Base-by-base conservation (phyloP, 2,888 invertebrate species). In the Spicauda simplicius region DNA sequence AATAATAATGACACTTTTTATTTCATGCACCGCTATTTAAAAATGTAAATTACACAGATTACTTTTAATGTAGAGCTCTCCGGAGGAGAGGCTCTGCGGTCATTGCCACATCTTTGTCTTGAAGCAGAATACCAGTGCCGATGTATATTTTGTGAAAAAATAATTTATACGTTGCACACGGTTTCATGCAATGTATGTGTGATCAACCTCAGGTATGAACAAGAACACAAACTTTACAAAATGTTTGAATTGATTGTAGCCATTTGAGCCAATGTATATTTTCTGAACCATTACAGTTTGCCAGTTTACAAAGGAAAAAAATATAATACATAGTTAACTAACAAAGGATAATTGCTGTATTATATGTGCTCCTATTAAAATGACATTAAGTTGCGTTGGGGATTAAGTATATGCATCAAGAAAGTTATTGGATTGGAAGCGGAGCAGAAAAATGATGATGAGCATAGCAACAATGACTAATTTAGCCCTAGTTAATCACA, bases 1-100 rank as follows among this genome's bases (percentile, higher is more conserved):
- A 55, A 59, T 45, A 65, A 58, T 64, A 37, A 58, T 58, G 53
- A 33, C 10, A 53, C 25, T 58, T 59, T 64, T 53, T 59, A 58
- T 33, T 57, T 48, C 14, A 45, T 20, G 11, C 48, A n/a, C 5
- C 45, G 20, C 20, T 48, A n/a, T 25, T 8, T 25, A 25, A 41
- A 58, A 25, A 48, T 58, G 45, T 58, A 20, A 48, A 45, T 45
- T 45, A 25, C 25, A 45, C 12, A 14, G 14, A 14, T 12, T 45
- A 45, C 14, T 45, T 45, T 45, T 12, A 45, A 45, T 33, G 33
- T 33, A 33, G 8, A 33, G 33, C 33, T 33, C 33, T 33, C 33
- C 25, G 25, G 25, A 33, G 33, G 33, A 33, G n/a, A n/a, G n/a
- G n/a, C n/a, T n/a, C 33, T 33, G 33, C 10, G 7, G 33, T 6